A percentile compares a stretch with the other conserved stretches of the same genome.
Evolutionary conservation across 2,113 vertebrate genomes (phyloP).

Genomic region (Lasiurus borealis): DNA sequence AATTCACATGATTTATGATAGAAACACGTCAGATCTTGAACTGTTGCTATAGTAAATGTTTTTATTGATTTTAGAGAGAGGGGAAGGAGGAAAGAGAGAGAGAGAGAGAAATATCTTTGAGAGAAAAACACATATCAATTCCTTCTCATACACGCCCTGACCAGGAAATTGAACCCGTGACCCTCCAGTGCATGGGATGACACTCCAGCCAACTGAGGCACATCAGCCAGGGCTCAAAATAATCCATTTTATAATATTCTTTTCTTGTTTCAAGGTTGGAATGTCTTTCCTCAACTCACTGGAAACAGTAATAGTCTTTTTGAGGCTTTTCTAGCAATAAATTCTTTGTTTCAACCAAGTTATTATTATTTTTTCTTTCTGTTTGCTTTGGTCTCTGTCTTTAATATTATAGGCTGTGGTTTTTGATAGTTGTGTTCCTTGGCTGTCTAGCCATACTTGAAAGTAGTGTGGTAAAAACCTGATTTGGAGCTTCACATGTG

Average conservation of each 20-base stretch:
- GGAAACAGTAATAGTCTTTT: conserved; percentile 1
- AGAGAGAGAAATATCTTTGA: neutral
- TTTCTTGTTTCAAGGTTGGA: neutral
- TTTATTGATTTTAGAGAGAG: neutral
- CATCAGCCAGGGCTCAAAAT: neutral
- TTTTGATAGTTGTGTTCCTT: neutral
- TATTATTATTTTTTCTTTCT: neutral
- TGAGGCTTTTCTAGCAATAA: neutral
- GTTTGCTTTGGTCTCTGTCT: neutral
- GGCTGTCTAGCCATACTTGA: neutral
- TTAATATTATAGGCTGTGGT: neutral
- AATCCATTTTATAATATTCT: neutral
- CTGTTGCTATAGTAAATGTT: neutral
- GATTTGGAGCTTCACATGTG: neutral
- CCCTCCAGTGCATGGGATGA: neutral
- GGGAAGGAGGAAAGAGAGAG: neutral
- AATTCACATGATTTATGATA: neutral
- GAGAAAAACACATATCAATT: neutral
- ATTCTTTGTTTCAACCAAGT: neutral
- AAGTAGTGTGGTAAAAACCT: neutral
- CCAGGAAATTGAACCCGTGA: neutral
- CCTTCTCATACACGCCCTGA: neutral
- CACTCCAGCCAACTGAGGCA: neutral
- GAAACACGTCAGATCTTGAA: neutral
- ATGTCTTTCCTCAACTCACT: neutral